Base-by-base conservation (phyloP, 2,113 vertebrate genomes). In the Guaruba guarouba region DNA sequence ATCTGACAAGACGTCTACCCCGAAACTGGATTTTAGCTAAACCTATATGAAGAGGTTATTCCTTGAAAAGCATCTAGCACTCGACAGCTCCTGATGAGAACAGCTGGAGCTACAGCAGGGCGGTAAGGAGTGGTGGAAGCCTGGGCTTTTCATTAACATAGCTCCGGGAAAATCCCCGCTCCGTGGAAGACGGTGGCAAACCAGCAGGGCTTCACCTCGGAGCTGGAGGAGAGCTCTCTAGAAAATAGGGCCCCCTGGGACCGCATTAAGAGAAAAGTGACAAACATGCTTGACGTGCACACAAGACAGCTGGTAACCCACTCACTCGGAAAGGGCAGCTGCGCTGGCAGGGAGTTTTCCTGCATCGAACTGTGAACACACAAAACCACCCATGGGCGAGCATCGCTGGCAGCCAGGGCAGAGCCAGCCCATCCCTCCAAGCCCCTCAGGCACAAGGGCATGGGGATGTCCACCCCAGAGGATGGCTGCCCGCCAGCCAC, bases 21-120 rank as follows among this genome's bases (percentile, higher is more conserved):
- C 57, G 61, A 51, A 66, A 68, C 22, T 20, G 78, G 84, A n/a
- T 77, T 82, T 82, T 35, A 82, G 70, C 48, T 73, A 57, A 73
- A 63, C 7, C 28, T 41, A 0, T 55, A 63, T 87, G 82, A 92
- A 94, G 87, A 91, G 91, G 51, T 66, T 79, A 63, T 28, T 79
- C 80, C 54, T 73, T 85, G 87, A 91, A 57, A 92, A 95, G 49
- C 67, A 79, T 57, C 81, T 27, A 48, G 63, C 18, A 8, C 91
- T 91, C 23, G 46, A 87, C 62, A 95, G 91, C 91, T 92, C 84
- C 91, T 89, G 87, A 78, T 89, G 89, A 82, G 93, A 97, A 82
- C 91, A 94, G 81, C 91, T 95, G 91, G 86, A 88, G 83, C 68
- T 88, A 52, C 86, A 92, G 84, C 87, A 66, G 67, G 62, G 52